Percentiles rank a stretch among this genome's conserved stretches.
Conservation (phyloP, 2,888 invertebrate genomes). For the Carabus problematicus region DNA sequence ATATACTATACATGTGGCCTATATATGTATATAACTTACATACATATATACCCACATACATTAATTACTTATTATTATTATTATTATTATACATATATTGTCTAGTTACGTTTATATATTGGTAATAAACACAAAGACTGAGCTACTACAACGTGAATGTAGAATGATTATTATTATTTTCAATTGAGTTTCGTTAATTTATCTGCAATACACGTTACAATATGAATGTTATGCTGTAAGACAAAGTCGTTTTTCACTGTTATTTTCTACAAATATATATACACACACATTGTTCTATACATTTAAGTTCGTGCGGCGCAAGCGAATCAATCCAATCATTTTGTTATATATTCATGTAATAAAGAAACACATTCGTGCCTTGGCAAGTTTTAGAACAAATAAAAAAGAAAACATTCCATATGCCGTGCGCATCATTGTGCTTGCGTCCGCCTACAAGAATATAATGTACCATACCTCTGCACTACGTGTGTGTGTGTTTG, state of each 20-base stretch:
- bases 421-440: no score
- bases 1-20: constrained; percentile 25
- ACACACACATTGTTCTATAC: no score
- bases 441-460: no score
- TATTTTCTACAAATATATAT: no score
- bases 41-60: constrained; percentile 3
- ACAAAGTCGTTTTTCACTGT: no score
- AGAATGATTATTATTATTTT: constrained; percentile 25
- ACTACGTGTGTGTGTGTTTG: constrained; percentile 36
- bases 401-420: constrained; percentile 32
- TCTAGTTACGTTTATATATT: constrained; percentile 40
- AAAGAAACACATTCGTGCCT: constrained; percentile 36
- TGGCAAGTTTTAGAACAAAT: constrained; percentile 27
- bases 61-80: constrained; percentile 38
- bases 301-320: constrained; percentile 16
- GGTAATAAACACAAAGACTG: constrained; percentile 40
- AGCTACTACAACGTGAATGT: constrained; percentile 24
- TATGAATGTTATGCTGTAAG: neutral
- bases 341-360: constrained; percentile 16
- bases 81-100: constrained; percentile 31
- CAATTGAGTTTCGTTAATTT: constrained; percentile 36
- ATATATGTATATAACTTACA: constrained; percentile 33
- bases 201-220: constrained; percentile 34
- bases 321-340: constrained; percentile 8
- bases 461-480: no score